Base-by-base conservation (phyloP, 2,113 vertebrate genomes). In the Coregonus clupeaformis region DNA sequence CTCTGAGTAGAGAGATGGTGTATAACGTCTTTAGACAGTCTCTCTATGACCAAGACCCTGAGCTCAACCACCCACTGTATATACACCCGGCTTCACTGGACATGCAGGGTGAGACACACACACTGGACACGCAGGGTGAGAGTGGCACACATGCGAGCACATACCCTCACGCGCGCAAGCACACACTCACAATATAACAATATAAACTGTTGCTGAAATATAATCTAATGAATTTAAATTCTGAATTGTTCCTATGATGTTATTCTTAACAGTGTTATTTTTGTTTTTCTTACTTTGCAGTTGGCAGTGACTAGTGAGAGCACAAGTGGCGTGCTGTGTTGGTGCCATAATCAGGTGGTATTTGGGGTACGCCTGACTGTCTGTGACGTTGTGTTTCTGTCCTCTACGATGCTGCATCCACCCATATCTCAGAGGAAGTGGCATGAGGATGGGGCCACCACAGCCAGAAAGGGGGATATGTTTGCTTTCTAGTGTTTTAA, bases 1-100 rank as follows among this genome's bases (percentile, higher is more conserved):
- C 84, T 1, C 82, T 94, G 79, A 93, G 89, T 79, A 76, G 70
- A 68, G 83, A 90, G 73, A 80, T 93, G 81, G 92, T 94, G 9
- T 89, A 77, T 78, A 85, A 77, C 18, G 89, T 94, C 22, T 78
- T 94, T 36, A 75, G 90, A 7, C 93, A 94, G 85, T 83, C 84
- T 18, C 82, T 94, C 0, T 83, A 82, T 2, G 92, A 92, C 66
- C 89, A 91, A 72, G 83, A 90, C 6, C 0, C 22, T 0, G 16
- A 71, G 0, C 6, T n/a, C 2, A 24, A 74, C 0, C 75, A 55
- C 3, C 16, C 1, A 0, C n/a, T 76, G 11, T 87, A 85, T 70
- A 88, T 94, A 0, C 73, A 84, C 3, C 80, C 80, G 0, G 18
- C 18, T 59, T 91, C 90, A 9, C 76, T 91, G 0, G 32, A 5